Evolutionary conservation across 2,888 invertebrate species (phyloP).

Genomic region (Argyresthia goedartella): DNA sequence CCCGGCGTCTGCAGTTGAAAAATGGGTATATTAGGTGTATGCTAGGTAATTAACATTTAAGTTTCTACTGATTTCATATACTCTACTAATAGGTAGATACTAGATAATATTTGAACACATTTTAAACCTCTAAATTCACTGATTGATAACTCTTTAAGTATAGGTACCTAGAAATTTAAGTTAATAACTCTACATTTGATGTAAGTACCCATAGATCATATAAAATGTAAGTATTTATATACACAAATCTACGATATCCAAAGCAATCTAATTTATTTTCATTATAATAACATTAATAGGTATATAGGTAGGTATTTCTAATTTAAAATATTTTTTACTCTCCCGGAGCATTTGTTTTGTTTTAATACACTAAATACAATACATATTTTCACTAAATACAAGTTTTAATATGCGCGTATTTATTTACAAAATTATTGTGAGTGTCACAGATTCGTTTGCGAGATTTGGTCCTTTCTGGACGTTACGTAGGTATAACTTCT

Average conservation of each 20-base stretch:
- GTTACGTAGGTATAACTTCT: background rate
- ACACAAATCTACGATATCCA: conserved; percentile 5
- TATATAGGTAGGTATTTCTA: too few relatives aligned
- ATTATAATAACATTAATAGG: background rate
- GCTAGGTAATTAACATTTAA: too few relatives aligned
- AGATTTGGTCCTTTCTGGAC: conserved; percentile 27
- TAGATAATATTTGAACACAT: conserved; percentile 51
- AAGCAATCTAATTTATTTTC: background rate
- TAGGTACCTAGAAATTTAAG: background rate
- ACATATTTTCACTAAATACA: background rate
- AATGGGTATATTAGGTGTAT: too few relatives aligned
- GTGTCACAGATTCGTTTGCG: conserved; percentile 57
- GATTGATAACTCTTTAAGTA: conserved; percentile 13
- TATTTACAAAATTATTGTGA: conserved; percentile 66
- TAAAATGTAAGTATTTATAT: background rate
- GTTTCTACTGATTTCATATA: too few relatives aligned
- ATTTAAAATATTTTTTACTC: conserved; percentile 30
- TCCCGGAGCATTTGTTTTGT: conserved; percentile 30
- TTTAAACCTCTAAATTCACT: conserved; percentile 22
- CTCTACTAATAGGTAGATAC: too few relatives aligned
- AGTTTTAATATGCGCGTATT: background rate
- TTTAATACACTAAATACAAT: conserved; percentile 10
- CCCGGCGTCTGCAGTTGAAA: too few relatives aligned
- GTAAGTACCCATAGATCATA: conserved; percentile 4
- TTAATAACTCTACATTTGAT: conserved; percentile 4